Evolutionary conservation across 2,797 vertebrate genomes (phyloP), one percentile per base, ranked within the genome.

Genomic region (Melanotaenia trifasciata): DNA sequence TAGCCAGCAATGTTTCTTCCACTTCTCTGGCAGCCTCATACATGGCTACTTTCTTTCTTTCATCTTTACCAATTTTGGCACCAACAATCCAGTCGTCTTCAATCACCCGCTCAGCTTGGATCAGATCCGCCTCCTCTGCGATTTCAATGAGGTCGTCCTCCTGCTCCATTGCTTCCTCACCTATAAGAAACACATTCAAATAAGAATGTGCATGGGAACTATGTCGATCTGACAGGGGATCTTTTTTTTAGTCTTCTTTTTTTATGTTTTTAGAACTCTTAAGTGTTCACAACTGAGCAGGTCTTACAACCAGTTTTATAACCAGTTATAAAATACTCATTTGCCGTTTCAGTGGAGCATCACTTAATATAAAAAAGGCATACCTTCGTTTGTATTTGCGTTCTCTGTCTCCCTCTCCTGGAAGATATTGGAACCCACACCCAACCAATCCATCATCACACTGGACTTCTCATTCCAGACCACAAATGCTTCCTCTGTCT

Each of bases 361-460:
- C n/a, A 18, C 38, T 47, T 47, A 5, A n/a, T 47, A 5, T 36
- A 1, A 16, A 10, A 53, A 72, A 69, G 43, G 18, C 81, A 86
- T 80, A 97, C 96, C 95, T 90, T 81, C 78, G 80, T 90, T 86
- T 84, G 47, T 82, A 83, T 79, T 74, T 71, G 33, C 54, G 64
- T 74, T 10, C 72, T 81, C 72, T 89, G 82, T 72, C 83, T 81
- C 79, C 80, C 74, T 91, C 85, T 93, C 92, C 51, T 83, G 91
- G 88, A 96, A 91, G 28, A 76, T 38, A 1, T 87, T 82, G 40
- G 79, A 72, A 65, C 93, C 94, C 60, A 97, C 87, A 64, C 95
- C 95, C 85, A 99, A 91, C 97, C 97, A 98, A 50, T 98, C 96
- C 64, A 95, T 80, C 56, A 98, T 94, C 84, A 93, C 0, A n/a